phyloP scores from a whole-genome alignment of 2,888 invertebrate species.

The Phytoseiulus persimilis region DNA sequence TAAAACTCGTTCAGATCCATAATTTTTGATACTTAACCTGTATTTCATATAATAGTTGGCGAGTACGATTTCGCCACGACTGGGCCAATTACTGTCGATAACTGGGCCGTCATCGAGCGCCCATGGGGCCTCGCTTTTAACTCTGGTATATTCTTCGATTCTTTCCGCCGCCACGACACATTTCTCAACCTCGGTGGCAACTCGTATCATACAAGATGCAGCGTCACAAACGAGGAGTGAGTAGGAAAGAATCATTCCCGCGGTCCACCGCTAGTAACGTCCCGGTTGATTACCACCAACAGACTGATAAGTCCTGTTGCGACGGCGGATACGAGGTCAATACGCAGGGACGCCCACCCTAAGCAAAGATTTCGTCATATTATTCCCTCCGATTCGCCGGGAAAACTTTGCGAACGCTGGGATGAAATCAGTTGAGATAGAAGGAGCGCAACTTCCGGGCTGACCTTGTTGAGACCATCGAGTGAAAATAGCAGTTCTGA shows the following conservation, averaged over 20 bases:
- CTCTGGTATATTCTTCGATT: conserved; percentile 52
- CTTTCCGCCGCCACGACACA: conserved; percentile 56
- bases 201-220: conserved; percentile 55
- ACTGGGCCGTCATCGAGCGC: conserved; percentile 52
- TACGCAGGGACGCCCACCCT: conserved; percentile 79
- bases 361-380: background rate
- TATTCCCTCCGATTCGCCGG: too few species aligned
- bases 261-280: background rate
- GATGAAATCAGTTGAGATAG: background rate
- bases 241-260: conserved; percentile 8
- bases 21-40: conserved; percentile 51
- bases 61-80: conserved; percentile 67
- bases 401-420: too few species aligned
- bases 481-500: conserved; percentile 82
- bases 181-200: conserved; percentile 55
- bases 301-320: background rate
- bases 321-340: conserved; percentile 57
- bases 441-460: background rate
- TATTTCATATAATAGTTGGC: conserved; percentile 73
- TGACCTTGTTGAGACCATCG: conserved; percentile 73
- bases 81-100: conserved; percentile 63
- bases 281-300: conserved; percentile 7
- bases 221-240: conserved; percentile 14
- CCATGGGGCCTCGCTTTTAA: conserved; percentile 45
- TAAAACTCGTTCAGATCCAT: too few species aligned